Evolutionary conservation across 2,113 vertebrate species (phyloP).

Genomic region (Cyprinus carpio): DNA sequence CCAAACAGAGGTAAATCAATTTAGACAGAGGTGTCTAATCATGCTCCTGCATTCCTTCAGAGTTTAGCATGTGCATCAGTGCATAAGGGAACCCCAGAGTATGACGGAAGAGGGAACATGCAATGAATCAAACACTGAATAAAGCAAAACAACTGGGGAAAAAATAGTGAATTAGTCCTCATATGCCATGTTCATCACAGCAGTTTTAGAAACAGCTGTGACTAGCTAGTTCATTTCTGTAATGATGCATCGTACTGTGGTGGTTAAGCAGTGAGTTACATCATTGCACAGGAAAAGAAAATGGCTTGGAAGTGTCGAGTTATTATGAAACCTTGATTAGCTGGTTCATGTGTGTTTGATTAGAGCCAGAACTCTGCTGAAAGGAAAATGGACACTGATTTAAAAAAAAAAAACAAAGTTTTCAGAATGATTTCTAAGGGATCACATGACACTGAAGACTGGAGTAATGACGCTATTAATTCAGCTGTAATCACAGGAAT

Average conservation of each 20-base stretch:
- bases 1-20: no score
- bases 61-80: background rate
- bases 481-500: background rate
- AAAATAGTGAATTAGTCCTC: background rate
- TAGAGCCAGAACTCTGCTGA: background rate
- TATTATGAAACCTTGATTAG: background rate
- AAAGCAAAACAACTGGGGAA: background rate
- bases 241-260: background rate
- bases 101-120: background rate
- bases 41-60: background rate
- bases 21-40: no score
- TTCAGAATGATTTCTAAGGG: background rate
- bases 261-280: background rate
- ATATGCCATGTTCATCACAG: background rate
- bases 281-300: no score
- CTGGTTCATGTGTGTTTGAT: background rate
- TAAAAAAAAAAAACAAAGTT: background rate
- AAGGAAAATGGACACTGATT: background rate
- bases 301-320: background rate
- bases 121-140: background rate
- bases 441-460: background rate
- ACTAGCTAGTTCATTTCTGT: background rate
- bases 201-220: background rate
- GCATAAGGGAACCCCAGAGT: background rate
- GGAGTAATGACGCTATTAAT: background rate